Evolutionary conservation across 2,888 invertebrate genomes (phyloP).

Genomic region (Sminthurides aquaticus): DNA sequence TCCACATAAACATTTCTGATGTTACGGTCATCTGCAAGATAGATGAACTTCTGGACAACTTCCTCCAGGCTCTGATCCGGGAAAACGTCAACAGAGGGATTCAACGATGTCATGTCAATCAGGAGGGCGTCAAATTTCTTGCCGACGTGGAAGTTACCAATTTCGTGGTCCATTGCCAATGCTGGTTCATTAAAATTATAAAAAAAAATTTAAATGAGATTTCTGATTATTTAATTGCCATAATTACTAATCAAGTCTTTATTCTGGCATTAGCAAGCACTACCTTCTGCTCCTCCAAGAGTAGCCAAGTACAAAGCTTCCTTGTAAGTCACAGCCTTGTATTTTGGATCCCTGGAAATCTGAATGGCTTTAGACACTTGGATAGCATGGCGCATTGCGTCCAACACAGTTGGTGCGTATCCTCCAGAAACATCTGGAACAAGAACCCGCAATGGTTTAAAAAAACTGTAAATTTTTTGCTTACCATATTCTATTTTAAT

Average conservation of each 20-base stretch:
- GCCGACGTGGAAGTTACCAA: constrained; percentile 71
- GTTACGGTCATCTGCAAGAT: constrained; percentile 75
- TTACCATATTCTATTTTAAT: neutral
- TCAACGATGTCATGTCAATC: constrained; percentile 56
- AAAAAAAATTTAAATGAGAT: constrained; percentile 12
- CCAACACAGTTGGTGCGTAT: constrained; percentile 65
- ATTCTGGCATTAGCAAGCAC: no score
- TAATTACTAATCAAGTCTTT: no score
- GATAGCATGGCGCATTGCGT: constrained; percentile 65
- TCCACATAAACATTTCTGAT: constrained; percentile 67
- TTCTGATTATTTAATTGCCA: neutral
- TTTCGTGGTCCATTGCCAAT: constrained; percentile 61
- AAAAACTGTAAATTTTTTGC: neutral
- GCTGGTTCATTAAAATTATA: constrained; percentile 51
- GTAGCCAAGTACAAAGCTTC: constrained; percentile 80
- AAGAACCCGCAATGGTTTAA: neutral
- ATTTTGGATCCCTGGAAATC: constrained; percentile 53
- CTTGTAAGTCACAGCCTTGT: constrained; percentile 52
- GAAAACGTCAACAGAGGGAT: constrained; percentile 44
- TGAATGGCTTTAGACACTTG: constrained; percentile 65
- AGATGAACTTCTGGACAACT: constrained; percentile 67
- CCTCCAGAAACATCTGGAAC: constrained; percentile 74
- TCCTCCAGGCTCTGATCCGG: constrained; percentile 52
- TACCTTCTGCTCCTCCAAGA: constrained; percentile 73
- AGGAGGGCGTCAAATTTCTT: constrained; percentile 83